Percentiles rank a stretch among this genome's conserved stretches.
phyloP scores from a whole-genome alignment of 2,797 vertebrate genomes.

The Kryptopterus vitreolus region DNA sequence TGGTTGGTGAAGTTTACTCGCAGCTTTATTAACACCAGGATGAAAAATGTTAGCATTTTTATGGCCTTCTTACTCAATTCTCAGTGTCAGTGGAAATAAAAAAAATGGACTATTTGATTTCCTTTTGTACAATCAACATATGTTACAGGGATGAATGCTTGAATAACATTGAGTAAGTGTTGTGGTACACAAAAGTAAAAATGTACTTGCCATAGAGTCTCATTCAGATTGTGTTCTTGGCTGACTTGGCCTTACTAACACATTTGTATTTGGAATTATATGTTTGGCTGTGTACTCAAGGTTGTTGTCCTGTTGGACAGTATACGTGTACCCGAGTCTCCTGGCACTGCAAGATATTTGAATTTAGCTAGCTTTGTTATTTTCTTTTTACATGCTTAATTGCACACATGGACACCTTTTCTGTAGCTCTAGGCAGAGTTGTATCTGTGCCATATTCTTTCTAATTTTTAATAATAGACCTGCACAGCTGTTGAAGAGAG shows the following conservation, averaged over 20 bases:
- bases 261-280: background rate
- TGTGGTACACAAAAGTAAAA: background rate
- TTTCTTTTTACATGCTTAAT: background rate
- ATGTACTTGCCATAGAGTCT: background rate
- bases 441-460: background rate
- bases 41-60: background rate
- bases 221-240: background rate
- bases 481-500: slow-evolving; percentile 7
- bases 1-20: background rate
- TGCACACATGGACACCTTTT: background rate
- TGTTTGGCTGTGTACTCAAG: background rate
- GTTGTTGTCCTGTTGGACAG: background rate
- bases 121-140: background rate
- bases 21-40: background rate
- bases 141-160: background rate
- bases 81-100: background rate
- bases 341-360: background rate
- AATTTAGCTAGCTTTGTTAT: background rate
- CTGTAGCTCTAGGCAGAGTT: background rate
- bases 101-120: background rate
- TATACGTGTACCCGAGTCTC: background rate
- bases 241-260: background rate
- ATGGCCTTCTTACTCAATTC: background rate
- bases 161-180: background rate
- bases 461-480: background rate